phyloP scores from a whole-genome alignment of 2,113 vertebrate species.

The Chionis minor region DNA sequence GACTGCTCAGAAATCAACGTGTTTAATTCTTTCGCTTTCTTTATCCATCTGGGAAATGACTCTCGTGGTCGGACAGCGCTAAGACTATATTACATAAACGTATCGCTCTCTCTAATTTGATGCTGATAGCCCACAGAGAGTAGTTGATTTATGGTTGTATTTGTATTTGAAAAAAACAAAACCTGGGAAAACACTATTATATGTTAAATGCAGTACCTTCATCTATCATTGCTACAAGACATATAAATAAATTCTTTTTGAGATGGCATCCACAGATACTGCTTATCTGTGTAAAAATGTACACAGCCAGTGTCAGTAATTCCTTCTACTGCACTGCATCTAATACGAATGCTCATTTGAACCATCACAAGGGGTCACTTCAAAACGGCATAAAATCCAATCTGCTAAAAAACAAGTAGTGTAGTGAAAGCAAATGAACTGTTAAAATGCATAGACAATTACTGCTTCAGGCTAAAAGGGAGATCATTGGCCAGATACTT shows the following conservation, averaged over 20 bases:
- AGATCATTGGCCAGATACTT: not conserved
- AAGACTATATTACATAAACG: not conserved
- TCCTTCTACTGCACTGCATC: not conserved
- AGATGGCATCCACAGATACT: not conserved
- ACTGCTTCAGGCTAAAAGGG: constrained; percentile 26
- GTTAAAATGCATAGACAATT: constrained; percentile 37
- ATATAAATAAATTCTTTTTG: constrained; percentile 2
- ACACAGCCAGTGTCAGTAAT: not conserved
- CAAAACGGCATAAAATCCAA: not conserved
- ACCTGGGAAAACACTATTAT: not conserved
- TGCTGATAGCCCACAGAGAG: not conserved
- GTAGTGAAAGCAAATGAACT: constrained; percentile 44
- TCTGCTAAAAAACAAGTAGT: constrained; percentile 11
- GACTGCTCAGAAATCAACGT: not conserved
- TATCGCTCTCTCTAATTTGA: not conserved
- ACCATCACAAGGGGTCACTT: constrained; percentile 1
- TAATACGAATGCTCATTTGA: not conserved
- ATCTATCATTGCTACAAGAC: not conserved
- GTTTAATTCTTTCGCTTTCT: not conserved
- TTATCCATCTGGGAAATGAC: not conserved
- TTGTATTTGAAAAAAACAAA: not conserved
- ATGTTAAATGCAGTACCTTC: not conserved
- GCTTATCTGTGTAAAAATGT: not conserved
- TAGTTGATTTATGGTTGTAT: not conserved
- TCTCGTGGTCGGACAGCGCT: not conserved